Evolutionary conservation across 2,797 vertebrate genomes (phyloP), one percentile per base, ranked within the genome.

Genomic region (Falco peregrinus): DNA sequence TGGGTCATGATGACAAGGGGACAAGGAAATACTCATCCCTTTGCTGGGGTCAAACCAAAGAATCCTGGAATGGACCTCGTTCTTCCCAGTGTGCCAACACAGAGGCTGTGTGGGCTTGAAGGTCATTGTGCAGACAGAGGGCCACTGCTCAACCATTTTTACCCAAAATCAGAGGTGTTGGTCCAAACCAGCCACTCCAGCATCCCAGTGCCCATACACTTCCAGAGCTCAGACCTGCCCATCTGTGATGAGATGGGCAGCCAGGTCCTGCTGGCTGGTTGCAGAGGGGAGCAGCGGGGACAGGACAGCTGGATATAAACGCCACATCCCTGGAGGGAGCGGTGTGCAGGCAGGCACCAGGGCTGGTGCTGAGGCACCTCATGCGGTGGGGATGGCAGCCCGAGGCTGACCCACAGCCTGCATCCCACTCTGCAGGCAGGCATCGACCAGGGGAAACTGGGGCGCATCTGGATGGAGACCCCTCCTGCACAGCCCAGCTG

Each of bases 351-450:
- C n/a, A 45, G 59, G 31, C 13, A 31, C 10, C 43, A 22, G 39
- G 43, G 31, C 21, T 1, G 3, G 33, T 28, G 35, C 12, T 3
- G 6, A 47, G 16, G 19, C 39, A 67, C 26, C 33, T 68, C 1
- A 0, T 2, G 2, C 0, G 3, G 25, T 54, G 61, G 25, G 25
- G 13, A 11, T 0, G 1, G 70, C 48, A 75, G 22, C 24, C 15
- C 29, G 10, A 31, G 43, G n/a, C 51, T 70, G 71, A 21, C 7
- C 47, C 70, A 17, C 53, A 43, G 51, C 35, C 67, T 57, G 57
- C 33, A 47, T 47, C 65, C 57, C 3, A 3, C 26, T 16, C 51
- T 33, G 14, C 28, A 18, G 70, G 5, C 43, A 37, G 39, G 18
- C 33, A 11, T 10, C 2, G 1, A 13, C 1, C 5, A 5, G 16